A percentile compares a stretch with the other conserved stretches of the same genome.
Conservation (phyloP, 23 tunicate genomes). For the Aplidium turbinatum region DNA sequence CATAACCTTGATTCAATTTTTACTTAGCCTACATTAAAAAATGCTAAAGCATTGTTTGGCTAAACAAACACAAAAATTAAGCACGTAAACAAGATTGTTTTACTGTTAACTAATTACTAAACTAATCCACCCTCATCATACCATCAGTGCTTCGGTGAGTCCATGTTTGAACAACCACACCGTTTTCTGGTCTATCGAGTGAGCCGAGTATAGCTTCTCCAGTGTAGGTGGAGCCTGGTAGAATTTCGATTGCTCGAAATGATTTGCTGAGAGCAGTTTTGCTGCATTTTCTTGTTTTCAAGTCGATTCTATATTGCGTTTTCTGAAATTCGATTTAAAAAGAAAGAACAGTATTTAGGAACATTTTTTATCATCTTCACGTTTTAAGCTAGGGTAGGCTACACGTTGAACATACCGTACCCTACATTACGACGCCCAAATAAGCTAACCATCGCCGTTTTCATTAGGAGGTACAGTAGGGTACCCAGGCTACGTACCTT, state of each 20-base stretch:
- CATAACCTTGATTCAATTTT: too few species aligned
- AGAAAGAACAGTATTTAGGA: too few species aligned
- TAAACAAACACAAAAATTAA: background rate
- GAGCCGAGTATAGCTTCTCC: slow-evolving; percentile 40
- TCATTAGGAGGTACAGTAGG: too few species aligned
- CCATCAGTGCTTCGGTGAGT: slow-evolving; percentile 7
- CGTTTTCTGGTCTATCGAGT: slow-evolving; percentile 18
- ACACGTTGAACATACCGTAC: too few species aligned
- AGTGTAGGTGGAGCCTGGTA: slow-evolving; percentile 36
- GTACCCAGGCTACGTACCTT: too few species aligned
- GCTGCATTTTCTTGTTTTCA: slow-evolving; percentile 45
- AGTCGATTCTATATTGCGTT: slow-evolving; percentile 21
- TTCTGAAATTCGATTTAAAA: too few species aligned
- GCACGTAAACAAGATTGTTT: background rate
- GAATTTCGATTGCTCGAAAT: slow-evolving; percentile 32
- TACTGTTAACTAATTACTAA: background rate
- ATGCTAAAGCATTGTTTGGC: too few species aligned
- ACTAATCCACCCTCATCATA: background rate
- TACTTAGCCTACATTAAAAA: too few species aligned
- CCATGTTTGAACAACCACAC: slow-evolving; percentile 54
- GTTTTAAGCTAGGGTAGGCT: background rate
- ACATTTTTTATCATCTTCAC: background rate
- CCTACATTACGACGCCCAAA: too few species aligned
- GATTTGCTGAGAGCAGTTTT: slow-evolving; percentile 7
- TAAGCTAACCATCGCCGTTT: too few species aligned